Base-by-base conservation (phyloP, 2,888 invertebrate species). In the Ophion ellenae region DNA sequence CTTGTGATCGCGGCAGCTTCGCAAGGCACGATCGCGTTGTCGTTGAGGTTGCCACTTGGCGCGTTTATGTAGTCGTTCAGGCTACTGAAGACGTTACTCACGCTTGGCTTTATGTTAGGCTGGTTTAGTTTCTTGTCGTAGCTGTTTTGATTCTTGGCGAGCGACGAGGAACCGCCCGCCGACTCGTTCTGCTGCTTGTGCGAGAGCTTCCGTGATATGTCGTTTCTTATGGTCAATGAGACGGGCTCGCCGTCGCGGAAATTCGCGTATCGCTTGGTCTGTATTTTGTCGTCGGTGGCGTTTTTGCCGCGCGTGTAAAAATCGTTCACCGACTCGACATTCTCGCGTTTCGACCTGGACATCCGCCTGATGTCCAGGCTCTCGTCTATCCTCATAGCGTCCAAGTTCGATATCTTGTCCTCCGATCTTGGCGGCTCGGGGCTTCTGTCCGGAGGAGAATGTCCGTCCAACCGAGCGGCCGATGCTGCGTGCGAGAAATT, bases 71-170 rank as follows among this genome's bases (percentile, higher is more conserved):
- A 96, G 80, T 96, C 96, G 85, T 96, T 96, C 75, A 96, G 93
- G 90, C 96, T 96, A 89, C 95, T 95, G 88, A 96, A 96, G 45
- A 96, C 96, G 90, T 96, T 96, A 80, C 96, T 96, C 76, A 96
- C 96, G 78, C 94, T 95, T 53, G 95, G 94, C 88, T 95, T 95
- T 59, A 91, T 93, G 87, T 90, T 92, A 4, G 91, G 90, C 63
- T 93, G 93, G 85, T 93, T 93, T 57, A 93, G 85, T 84, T 92
- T 93, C 28, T 92, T 92, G 78, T 92, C 91, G 28, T 92, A 94
- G 87, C 92, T 91, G 64, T 93, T 92, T 32, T 91, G 91, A 61
- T 90, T 88, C 71, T 92, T 91, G 47, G 14, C 47, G 47, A 47
- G 10, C 47, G 47, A 40, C 71, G 81, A 87, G 86, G 36, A 76